These are phyloP conservation scores for Cremastinae sp. DNA, from an alignment of 2,888 invertebrate genomes.

Conservation along the genomic window DNA sequence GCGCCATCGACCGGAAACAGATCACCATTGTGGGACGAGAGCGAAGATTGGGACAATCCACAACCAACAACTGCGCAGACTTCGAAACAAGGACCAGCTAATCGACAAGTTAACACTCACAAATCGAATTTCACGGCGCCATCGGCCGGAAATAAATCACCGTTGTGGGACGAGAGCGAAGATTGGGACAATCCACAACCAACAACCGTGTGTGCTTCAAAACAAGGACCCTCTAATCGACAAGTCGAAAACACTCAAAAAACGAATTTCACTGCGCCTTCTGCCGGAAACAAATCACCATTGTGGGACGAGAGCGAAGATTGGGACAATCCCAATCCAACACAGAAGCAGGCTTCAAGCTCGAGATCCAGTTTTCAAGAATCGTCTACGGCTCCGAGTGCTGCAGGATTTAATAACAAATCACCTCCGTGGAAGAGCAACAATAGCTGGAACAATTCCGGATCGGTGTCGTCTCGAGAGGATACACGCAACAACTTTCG, in stretches of 20 bases:
- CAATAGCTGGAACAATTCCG: too few species aligned
- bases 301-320: not conserved
- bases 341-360: too few species aligned
- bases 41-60: conserved; percentile 1
- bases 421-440: too few species aligned
- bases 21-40: not conserved
- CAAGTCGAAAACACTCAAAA: not conserved
- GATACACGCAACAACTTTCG: not conserved
- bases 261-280: not conserved
- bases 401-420: too few species aligned
- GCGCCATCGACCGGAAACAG: not conserved
- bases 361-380: too few species aligned
- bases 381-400: too few species aligned
- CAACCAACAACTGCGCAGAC: not conserved
- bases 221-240: not conserved
- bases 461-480: not conserved
- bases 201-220: not conserved
- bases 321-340: not conserved
- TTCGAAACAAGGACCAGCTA: too few species aligned
- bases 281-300: not conserved
- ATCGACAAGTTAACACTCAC: too few species aligned
- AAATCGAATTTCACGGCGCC: not conserved
- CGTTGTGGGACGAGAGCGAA: conserved; percentile 22
- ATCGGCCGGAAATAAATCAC: not conserved
- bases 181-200: conserved; percentile 13